Evolutionary conservation across 2,888 invertebrate genomes (phyloP).

Genomic region (Amphimallon solstitiale): DNA sequence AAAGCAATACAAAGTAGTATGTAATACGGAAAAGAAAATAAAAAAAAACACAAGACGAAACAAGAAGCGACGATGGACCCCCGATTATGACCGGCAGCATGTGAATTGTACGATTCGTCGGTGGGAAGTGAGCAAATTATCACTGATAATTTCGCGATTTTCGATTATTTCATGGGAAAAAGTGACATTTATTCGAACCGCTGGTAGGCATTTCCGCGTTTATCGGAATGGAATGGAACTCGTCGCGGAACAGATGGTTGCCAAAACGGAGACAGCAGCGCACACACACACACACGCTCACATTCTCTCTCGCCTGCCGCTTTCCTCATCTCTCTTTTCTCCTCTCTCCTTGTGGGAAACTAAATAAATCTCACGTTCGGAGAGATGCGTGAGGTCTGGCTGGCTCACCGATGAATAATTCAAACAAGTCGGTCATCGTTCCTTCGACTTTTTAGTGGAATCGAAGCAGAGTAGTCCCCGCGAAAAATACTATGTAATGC

Average conservation of each 20-base stretch:
- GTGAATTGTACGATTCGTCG: too few relatives aligned
- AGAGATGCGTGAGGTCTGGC: constrained; percentile 58
- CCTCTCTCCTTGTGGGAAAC: constrained; percentile 54
- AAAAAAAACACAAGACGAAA: too few relatives aligned
- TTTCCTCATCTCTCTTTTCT: constrained; percentile 21
- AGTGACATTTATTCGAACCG: background rate
- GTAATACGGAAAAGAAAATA: too few relatives aligned
- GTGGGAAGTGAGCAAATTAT: too few relatives aligned
- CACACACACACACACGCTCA: too few relatives aligned
- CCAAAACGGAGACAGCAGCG: constrained; percentile 20
- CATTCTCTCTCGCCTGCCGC: too few relatives aligned
- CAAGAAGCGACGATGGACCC: too few relatives aligned
- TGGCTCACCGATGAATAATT: constrained; percentile 57
- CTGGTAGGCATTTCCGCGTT: background rate
- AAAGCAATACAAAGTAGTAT: too few relatives aligned
- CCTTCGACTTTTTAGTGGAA: constrained; percentile 51
- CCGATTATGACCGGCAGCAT: too few relatives aligned
- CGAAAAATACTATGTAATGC: too few relatives aligned
- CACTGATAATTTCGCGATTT: too few relatives aligned
- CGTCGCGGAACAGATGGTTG: constrained; percentile 29
- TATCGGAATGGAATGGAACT: constrained; percentile 9
- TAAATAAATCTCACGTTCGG: constrained; percentile 59
- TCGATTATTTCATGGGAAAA: too few relatives aligned
- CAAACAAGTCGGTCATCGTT: constrained; percentile 56
- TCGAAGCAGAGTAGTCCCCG: constrained; percentile 43